A percentile compares a stretch with the other conserved stretches of the same genome.
Evolutionary conservation across 2,113 vertebrate species (phyloP).

Genomic region (Steatornis caripensis): DNA sequence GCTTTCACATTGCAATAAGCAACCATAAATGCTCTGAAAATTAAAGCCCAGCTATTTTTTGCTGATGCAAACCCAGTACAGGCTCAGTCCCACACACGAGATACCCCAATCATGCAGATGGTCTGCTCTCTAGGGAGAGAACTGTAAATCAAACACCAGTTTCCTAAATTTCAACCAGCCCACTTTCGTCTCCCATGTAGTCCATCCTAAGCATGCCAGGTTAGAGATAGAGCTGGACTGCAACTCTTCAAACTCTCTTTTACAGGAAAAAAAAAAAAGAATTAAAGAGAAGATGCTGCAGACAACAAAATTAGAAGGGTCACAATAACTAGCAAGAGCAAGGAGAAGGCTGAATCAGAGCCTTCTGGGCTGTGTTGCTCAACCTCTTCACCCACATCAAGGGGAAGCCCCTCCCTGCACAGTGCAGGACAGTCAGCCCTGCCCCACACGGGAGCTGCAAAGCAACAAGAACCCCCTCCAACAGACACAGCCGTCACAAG

Average conservation of each 20-base stretch:
- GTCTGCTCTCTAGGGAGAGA: neutral
- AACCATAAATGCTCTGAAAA: neutral
- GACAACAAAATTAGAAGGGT: conserved; percentile 33
- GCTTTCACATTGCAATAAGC: neutral
- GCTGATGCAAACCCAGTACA: neutral
- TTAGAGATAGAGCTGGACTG: neutral
- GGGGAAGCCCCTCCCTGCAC: neutral
- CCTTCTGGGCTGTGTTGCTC: conserved; percentile 1
- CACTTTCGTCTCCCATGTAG: neutral
- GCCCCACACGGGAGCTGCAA: neutral
- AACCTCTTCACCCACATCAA: conserved; percentile 34
- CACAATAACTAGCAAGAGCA: neutral
- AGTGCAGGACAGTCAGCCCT: neutral
- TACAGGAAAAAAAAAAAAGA: neutral
- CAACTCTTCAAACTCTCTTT: neutral
- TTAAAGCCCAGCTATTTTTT: neutral
- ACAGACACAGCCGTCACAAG: neutral
- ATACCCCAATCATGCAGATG: neutral
- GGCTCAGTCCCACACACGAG: neutral
- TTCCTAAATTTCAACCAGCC: neutral
- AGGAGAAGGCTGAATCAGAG: conserved; percentile 29
- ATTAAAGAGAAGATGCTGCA: neutral
- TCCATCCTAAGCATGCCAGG: neutral
- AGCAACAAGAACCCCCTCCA: neutral
- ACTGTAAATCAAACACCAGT: neutral